Evolutionary conservation across 2,113 vertebrate genomes (phyloP), one percentile per base, ranked within the genome.

Genomic region (Casuarius casuarius): DNA sequence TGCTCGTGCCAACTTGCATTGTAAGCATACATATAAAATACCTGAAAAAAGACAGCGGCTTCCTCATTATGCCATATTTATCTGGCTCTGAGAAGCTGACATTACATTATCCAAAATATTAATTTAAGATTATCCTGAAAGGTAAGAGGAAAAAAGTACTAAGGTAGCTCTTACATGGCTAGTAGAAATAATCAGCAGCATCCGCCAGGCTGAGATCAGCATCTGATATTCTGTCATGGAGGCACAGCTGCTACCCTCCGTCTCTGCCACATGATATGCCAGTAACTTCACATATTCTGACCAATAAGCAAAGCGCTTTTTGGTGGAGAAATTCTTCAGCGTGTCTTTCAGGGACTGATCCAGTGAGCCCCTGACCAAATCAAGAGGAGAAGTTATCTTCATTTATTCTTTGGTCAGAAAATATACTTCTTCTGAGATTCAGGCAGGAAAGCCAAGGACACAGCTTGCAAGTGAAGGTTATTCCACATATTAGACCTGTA

Each of bases 181-280:
- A 3, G 99, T 98, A 87, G 99, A 99, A 21, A 99, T 98, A 67
- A 99, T 99, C 25, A 99, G 99, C 87, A 99, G 97, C 97, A 99
- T 99, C 79, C 99, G 85, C 99, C 99, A 99, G 56, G 99, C 99
- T 0, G 99, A 99, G 92, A 99, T 98, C 87, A 99, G 97, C 99
- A 99, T 99, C 66, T 99, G 99, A 33, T 98, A 99, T 87, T 99
- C 99, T 0, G 98, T 71, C n/a, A 99, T 56, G 33, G 98, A 98
- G 40, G 98, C 97, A 63, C 99, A 98, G 89, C 98, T 98, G 71
- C 97, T 98, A 38, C 98, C 99, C 87, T 99, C 99, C 0, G 98
- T 98, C 92, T 99, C 99, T 1, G 99, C 98, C 92, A 98, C 97
- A 3, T 99, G 98, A 51, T 94, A 97, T 2, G 99, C 99, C 97